These are phyloP conservation scores for Lathronympha strigana DNA, from an alignment of 2,888 invertebrate genomes.

Conservation along the genomic window DNA sequence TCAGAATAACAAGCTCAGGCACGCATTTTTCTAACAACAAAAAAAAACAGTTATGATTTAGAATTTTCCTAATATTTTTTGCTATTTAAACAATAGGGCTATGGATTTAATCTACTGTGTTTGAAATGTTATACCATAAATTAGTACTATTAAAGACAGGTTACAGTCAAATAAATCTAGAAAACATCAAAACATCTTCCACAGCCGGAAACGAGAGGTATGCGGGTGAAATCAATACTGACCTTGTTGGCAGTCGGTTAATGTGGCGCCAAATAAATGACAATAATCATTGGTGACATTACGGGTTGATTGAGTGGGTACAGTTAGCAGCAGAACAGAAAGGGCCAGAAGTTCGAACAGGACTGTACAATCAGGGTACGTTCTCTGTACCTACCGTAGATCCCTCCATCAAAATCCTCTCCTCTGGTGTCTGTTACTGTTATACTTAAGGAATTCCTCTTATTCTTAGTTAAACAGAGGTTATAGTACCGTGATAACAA, in stretches of 20 bases:
- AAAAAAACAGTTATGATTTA: too few species aligned
- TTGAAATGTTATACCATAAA: not conserved
- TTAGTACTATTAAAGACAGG: slow-evolving; percentile 21
- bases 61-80: too few species aligned
- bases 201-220: slow-evolving; percentile 22
- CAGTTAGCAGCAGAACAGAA: not conserved
- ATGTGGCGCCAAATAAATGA: slow-evolving; percentile 25
- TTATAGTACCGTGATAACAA: too few species aligned
- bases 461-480: too few species aligned
- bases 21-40: too few species aligned
- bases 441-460: too few species aligned
- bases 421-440: too few species aligned
- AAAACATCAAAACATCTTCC: slow-evolving; percentile 27
- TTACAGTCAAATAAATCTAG: slow-evolving; percentile 23
- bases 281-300: slow-evolving; percentile 19
- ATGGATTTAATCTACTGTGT: too few species aligned
- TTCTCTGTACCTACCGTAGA: too few species aligned
- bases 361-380: not conserved
- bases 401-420: too few species aligned
- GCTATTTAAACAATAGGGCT: too few species aligned
- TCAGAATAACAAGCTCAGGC: too few species aligned
- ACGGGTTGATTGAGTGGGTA: not conserved
- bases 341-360: not conserved
- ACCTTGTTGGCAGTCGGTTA: slow-evolving; percentile 35
- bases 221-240: slow-evolving; percentile 41